Evolutionary conservation across 2,888 invertebrate genomes (phyloP).

Genomic region (Polyommatus iphigenia): DNA sequence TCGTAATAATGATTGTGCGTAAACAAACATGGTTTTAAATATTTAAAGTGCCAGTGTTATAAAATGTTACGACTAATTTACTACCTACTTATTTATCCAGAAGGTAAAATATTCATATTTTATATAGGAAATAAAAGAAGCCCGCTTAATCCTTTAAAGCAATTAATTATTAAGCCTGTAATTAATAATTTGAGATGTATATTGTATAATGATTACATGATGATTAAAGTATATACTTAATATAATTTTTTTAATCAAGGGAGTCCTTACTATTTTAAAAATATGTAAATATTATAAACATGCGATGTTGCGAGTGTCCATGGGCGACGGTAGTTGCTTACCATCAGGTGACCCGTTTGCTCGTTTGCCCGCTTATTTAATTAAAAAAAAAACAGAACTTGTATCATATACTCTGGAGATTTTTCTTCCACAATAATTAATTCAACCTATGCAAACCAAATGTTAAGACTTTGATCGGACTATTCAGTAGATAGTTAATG

Average conservation of each 20-base stretch:
- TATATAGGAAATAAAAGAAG: neutral
- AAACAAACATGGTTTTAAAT: neutral
- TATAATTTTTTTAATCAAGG: neutral
- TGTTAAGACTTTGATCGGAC: no score
- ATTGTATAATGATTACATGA: no score
- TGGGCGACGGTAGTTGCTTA: no score
- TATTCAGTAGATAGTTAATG: no score
- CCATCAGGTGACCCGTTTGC: no score
- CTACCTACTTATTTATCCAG: constrained; percentile 52
- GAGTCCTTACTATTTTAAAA: neutral
- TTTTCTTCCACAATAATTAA: neutral
- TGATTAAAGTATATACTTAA: no score
- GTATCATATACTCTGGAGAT: neutral
- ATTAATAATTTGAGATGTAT: neutral
- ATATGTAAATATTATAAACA: neutral
- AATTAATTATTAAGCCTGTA: neutral
- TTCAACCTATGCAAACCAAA: no score
- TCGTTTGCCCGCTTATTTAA: no score
- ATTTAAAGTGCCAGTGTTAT: constrained; percentile 37
- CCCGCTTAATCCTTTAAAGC: neutral
- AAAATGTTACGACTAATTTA: constrained; percentile 53
- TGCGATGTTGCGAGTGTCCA: no score
- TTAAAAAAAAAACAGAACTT: no score
- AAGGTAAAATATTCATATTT: constrained; percentile 50
- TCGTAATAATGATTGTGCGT: constrained; percentile 1